Evolutionary conservation across 2,113 vertebrate species (phyloP).

Genomic region (Centrocercus urophasianus): DNA sequence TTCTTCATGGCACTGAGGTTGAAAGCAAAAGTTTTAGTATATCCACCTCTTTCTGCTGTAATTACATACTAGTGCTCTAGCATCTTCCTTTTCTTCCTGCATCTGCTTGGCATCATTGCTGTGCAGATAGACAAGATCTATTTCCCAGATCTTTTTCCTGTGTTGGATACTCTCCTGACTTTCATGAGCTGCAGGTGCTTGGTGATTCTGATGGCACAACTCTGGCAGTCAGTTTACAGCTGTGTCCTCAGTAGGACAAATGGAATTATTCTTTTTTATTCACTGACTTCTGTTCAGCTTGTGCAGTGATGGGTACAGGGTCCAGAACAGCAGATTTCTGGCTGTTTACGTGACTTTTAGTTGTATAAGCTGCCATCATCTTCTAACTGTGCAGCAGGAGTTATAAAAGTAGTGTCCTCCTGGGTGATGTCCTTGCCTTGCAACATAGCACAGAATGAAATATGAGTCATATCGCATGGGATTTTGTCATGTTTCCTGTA

Average conservation of each 20-base stretch:
- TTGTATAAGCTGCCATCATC: background rate
- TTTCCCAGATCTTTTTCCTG: background rate
- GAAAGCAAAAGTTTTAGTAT: background rate
- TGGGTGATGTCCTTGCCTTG: background rate
- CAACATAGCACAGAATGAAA: background rate
- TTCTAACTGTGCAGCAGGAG: background rate
- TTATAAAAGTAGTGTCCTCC: background rate
- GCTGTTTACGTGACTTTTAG: background rate
- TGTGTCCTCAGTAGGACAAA: background rate
- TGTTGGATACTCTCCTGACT: background rate
- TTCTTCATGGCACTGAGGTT: background rate
- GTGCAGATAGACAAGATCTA: background rate
- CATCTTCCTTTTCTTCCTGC: background rate
- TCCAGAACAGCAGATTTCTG: background rate
- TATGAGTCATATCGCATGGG: background rate
- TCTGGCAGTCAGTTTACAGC: background rate
- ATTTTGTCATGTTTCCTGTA: background rate
- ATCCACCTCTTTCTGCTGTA: background rate
- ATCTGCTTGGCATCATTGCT: background rate
- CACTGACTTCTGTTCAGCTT: background rate
- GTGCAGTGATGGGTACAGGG: background rate
- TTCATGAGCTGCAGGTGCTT: background rate
- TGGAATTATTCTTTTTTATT: background rate
- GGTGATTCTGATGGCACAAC: background rate
- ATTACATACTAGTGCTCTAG: background rate